phyloP scores from a whole-genome alignment of 23 tunicate species.

The Phallusia fumigata region DNA sequence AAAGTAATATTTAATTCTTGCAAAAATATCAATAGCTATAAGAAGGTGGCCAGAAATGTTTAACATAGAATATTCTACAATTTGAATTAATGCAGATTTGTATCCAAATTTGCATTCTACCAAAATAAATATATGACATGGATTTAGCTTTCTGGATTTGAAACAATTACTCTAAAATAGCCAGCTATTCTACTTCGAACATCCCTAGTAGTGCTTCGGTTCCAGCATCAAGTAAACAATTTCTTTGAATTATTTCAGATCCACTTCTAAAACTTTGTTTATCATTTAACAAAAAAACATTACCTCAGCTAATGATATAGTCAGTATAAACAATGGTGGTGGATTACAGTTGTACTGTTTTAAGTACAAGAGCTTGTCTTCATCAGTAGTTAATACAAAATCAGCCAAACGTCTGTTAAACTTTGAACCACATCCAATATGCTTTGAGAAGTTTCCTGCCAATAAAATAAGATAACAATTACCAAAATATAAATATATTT shows the following conservation, averaged over 20 bases:
- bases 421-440: slow-evolving; percentile 40
- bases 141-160: too few species aligned
- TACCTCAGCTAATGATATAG: slow-evolving; percentile 71
- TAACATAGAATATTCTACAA: too few species aligned
- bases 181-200: too few species aligned
- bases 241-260: neutral
- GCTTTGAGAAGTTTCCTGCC: neutral
- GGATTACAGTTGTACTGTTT: slow-evolving; percentile 82
- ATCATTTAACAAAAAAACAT: neutral
- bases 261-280: slow-evolving; percentile 1
- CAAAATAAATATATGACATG: too few species aligned
- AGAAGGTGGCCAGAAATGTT: too few species aligned
- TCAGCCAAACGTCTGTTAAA: slow-evolving; percentile 51
- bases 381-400: slow-evolving; percentile 69
- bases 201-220: too few species aligned
- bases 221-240: neutral
- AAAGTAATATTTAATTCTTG: too few species aligned
- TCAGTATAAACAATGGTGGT: slow-evolving; percentile 79
- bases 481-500: neutral
- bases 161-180: too few species aligned
- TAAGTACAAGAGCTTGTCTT: slow-evolving; percentile 64
- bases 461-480: neutral
- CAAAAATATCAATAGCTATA: too few species aligned
- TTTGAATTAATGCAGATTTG: too few species aligned
- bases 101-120: too few species aligned